Evolutionary conservation across 2,113 vertebrate genomes (phyloP).

Genomic region (Hippotragus niger): DNA sequence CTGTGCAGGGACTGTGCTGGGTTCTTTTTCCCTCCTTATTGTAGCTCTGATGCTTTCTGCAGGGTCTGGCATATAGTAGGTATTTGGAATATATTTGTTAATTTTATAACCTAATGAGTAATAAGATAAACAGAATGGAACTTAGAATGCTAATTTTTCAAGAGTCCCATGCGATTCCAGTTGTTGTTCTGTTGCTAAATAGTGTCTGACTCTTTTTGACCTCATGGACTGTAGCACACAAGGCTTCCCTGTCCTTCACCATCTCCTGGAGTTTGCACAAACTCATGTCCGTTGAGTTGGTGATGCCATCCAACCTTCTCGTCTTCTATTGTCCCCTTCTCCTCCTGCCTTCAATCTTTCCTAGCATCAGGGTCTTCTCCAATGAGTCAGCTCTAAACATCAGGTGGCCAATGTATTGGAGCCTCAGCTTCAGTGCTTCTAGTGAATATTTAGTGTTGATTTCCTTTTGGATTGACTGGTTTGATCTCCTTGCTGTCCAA

Average conservation of each 20-base stretch:
- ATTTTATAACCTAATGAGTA: not conserved
- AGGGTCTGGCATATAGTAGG: not conserved
- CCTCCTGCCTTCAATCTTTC: not conserved
- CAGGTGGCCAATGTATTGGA: not conserved
- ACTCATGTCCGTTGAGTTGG: not conserved
- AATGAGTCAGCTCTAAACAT: not conserved
- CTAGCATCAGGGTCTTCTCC: not conserved
- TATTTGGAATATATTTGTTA: not conserved
- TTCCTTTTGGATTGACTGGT: not conserved
- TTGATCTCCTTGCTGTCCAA: not conserved
- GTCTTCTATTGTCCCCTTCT: not conserved
- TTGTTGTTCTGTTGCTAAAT: not conserved
- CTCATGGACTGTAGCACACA: not conserved
- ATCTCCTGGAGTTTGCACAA: not conserved
- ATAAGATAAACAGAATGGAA: not conserved
- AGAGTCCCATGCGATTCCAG: not conserved
- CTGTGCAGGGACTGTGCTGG: not conserved
- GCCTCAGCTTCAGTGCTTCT: not conserved
- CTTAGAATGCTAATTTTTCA: not conserved
- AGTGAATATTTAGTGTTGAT: not conserved
- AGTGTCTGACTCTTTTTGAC: not conserved
- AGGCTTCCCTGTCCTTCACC: not conserved
- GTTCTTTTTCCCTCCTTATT: not conserved
- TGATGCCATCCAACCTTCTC: not conserved
- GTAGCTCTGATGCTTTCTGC: not conserved